phyloP scores from a whole-genome alignment of 2,113 vertebrate genomes.

The Pyrgilauda ruficollis region DNA sequence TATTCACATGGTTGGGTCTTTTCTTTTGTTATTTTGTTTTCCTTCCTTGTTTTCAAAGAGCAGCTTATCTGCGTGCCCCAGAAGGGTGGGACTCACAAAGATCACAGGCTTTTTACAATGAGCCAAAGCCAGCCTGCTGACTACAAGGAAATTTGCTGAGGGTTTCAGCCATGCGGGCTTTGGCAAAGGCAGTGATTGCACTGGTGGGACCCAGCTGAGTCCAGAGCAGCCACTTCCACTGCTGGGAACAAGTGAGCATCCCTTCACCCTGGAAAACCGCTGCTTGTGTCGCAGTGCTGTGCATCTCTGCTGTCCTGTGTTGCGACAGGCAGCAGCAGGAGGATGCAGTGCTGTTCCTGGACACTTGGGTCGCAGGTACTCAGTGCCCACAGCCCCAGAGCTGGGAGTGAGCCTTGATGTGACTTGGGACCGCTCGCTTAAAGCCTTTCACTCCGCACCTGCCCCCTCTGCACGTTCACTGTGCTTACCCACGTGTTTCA shows the following conservation, averaged over 20 bases:
- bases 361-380: fast-evolving
- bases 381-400: neutral
- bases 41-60: constrained; percentile 49
- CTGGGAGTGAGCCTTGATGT: neutral
- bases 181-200: neutral
- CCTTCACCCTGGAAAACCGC: neutral
- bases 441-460: neutral
- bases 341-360: neutral
- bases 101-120: constrained; percentile 28
- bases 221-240: fast-evolving
- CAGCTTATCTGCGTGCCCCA: constrained; percentile 49
- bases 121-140: neutral
- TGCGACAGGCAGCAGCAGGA: neutral
- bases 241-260: neutral
- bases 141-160: neutral
- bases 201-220: neutral
- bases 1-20: neutral
- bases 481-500: no score
- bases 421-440: fast-evolving
- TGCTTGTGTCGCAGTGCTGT: neutral
- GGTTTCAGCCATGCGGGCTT: neutral
- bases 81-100: constrained; percentile 36
- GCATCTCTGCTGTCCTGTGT: neutral
- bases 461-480: fast-evolving
- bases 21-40: constrained; percentile 55